These are phyloP conservation scores for Rynchops niger DNA, from an alignment of 2,113 vertebrate species.

Conservation along the genomic window DNA sequence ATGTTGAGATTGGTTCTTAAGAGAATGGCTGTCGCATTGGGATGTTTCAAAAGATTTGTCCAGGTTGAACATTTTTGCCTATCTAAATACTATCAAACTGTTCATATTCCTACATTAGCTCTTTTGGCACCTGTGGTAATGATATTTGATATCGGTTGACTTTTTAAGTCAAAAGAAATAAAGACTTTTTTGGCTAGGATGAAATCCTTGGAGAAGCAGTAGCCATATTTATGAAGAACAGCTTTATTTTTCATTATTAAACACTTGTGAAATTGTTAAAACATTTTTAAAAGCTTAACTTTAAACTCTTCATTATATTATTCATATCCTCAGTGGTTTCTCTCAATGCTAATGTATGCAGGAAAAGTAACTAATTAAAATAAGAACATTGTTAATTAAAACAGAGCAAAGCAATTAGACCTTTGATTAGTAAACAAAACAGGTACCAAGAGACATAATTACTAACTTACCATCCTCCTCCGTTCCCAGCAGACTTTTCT, in stretches of 20 bases:
- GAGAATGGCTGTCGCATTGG: background rate
- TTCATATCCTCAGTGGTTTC: background rate
- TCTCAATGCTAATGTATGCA: background rate
- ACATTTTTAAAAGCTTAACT: background rate
- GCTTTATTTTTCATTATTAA: background rate
- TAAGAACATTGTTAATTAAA: slow-evolving; percentile 57
- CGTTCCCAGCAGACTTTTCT: background rate
- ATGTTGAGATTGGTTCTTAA: background rate
- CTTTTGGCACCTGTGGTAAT: background rate
- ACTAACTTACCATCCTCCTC: background rate
- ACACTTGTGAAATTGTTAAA: background rate
- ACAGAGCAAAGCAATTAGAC: slow-evolving; percentile 44
- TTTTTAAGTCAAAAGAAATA: background rate
- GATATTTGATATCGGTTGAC: background rate
- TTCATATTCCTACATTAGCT: background rate
- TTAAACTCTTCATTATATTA: background rate
- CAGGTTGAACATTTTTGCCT: background rate
- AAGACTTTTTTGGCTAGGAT: background rate
- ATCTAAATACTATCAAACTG: background rate
- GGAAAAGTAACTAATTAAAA: slow-evolving; percentile 49
- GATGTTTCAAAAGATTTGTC: background rate
- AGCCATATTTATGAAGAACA: background rate
- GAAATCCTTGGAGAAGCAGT: background rate
- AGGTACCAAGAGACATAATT: slow-evolving; percentile 4
- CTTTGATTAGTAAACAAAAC: slow-evolving; percentile 48